Evolutionary conservation across 2,113 vertebrate genomes (phyloP).

Genomic region (Corynorhinus townsendii): DNA sequence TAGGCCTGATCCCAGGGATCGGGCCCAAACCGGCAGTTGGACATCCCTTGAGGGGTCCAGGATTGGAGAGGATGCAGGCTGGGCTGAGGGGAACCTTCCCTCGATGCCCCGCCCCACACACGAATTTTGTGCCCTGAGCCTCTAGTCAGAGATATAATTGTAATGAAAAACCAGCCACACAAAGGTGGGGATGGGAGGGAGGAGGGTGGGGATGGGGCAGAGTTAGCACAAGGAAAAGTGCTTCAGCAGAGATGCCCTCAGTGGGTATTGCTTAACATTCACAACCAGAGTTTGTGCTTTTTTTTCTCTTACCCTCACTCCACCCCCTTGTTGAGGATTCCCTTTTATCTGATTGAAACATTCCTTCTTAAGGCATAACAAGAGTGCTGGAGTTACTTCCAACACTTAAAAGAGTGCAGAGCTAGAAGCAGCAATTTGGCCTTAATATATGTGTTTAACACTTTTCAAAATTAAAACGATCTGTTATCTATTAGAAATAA

Average conservation of each 20-base stretch:
- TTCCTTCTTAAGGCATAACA: not conserved
- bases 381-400: not conserved
- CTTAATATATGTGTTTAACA: not conserved
- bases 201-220: not conserved
- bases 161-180: not conserved
- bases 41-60: too few relatives aligned
- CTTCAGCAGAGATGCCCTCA: not conserved
- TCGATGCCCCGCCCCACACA: fast-evolving
- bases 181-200: not conserved
- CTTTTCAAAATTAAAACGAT: not conserved
- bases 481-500: not conserved
- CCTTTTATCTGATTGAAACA: not conserved
- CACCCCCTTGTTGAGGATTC: not conserved
- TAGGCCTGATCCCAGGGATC: too few relatives aligned
- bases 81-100: too few relatives aligned
- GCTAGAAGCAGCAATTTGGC: not conserved
- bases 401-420: not conserved
- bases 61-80: too few relatives aligned
- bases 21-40: too few relatives aligned
- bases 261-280: not conserved
- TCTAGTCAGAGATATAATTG: not conserved
- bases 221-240: not conserved
- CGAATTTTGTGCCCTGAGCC: too few relatives aligned
- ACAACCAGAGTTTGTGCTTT: not conserved
- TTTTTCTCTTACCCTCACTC: not conserved